phyloP scores from a whole-genome alignment of 1,140 invertebrate genomes.

The Formica exsecta region DNA sequence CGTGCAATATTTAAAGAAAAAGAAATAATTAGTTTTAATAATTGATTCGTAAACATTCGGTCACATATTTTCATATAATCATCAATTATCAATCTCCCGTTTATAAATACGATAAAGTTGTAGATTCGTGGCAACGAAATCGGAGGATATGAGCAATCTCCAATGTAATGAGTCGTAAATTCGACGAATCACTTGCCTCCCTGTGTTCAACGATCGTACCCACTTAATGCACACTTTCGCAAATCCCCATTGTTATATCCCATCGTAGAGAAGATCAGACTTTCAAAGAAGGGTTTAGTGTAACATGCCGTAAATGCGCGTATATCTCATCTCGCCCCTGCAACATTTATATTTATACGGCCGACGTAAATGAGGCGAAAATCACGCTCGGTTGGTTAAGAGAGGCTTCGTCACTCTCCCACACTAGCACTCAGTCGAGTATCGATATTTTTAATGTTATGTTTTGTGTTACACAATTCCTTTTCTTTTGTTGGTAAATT shows the following conservation, averaged over 20 bases:
- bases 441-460: background rate
- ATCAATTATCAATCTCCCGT: background rate
- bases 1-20: background rate
- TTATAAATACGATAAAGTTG: slow-evolving; percentile 10
- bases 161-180: slow-evolving; percentile 57
- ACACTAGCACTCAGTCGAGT: slow-evolving; percentile 17
- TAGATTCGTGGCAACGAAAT: slow-evolving; percentile 18
- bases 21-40: background rate
- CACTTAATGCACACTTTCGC: slow-evolving; percentile 46
- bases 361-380: slow-evolving; percentile 76
- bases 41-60: background rate
- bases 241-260: slow-evolving; percentile 50
- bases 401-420: slow-evolving; percentile 40
- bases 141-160: slow-evolving; percentile 37
- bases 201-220: slow-evolving; percentile 39
- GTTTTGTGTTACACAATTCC: background rate
- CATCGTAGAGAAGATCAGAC: slow-evolving; percentile 47
- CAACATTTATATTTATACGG: slow-evolving; percentile 68
- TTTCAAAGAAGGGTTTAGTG: slow-evolving; percentile 61
- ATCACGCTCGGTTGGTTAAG: slow-evolving; percentile 74
- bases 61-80: background rate
- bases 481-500: too few relatives aligned
- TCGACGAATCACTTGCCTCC: slow-evolving; percentile 35
- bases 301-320: slow-evolving; percentile 61
- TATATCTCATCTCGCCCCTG: slow-evolving; percentile 51